Evolutionary conservation across 2,888 invertebrate genomes (phyloP).

Genomic region (Acronicta alni): DNA sequence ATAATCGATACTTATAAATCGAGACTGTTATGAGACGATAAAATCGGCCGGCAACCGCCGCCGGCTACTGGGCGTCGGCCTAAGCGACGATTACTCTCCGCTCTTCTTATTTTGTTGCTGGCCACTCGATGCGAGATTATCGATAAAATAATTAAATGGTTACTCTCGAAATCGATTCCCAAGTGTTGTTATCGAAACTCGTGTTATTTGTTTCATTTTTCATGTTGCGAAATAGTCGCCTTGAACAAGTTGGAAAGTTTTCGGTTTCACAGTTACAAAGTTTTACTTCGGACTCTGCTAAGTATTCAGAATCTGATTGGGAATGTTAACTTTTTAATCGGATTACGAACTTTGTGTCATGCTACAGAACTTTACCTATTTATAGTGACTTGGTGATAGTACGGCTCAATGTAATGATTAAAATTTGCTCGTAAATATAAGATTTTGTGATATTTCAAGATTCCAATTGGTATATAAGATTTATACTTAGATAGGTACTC

Average conservation of each 20-base stretch:
- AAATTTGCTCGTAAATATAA: conserved; percentile 31
- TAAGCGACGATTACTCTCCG: conserved; percentile 87
- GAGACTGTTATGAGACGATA: conserved; percentile 88
- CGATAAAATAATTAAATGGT: conserved; percentile 90
- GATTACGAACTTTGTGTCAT: conserved; percentile 51
- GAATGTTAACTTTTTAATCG: conserved; percentile 56
- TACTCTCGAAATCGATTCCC: conserved; percentile 89
- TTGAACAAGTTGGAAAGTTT: conserved; percentile 46
- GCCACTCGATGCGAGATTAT: conserved; percentile 86
- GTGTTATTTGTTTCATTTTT: conserved; percentile 85
- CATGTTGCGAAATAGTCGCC: conserved; percentile 74
- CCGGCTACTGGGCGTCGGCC: conserved; percentile 87
- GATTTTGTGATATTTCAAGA: conserved; percentile 16
- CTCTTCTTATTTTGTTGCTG: conserved; percentile 83
- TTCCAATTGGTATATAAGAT: conserved; percentile 22
- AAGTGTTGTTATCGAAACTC: conserved; percentile 87
- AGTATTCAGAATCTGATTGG: conserved; percentile 49
- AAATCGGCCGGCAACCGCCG: conserved; percentile 85
- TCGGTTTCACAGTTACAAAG: conserved; percentile 42
- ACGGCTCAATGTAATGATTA: conserved; percentile 22
- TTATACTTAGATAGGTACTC: conserved; percentile 6
- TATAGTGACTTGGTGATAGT: conserved; percentile 23
- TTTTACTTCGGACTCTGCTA: conserved; percentile 41
- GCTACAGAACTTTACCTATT: conserved; percentile 30
- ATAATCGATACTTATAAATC: conserved; percentile 89